Percentiles rank a stretch among this genome's conserved stretches.
Conservation (phyloP, 2,797 vertebrate species). For the Pogonophryne albipinna region DNA sequence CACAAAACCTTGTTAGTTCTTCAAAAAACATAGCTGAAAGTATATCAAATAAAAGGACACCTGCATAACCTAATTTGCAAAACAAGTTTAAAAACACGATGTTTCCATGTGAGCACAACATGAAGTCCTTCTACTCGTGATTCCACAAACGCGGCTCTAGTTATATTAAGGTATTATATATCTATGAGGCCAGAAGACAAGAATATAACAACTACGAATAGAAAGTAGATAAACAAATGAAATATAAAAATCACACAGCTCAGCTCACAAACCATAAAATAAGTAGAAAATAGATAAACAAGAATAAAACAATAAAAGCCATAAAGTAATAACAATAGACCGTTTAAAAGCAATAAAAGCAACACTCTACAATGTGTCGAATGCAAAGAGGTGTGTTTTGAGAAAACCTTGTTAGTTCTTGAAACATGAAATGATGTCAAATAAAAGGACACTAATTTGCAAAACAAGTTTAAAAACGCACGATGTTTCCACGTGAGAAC, state of each 20-base stretch:
- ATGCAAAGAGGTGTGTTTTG: no score
- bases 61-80: slow-evolving; percentile 8
- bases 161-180: slow-evolving; percentile 46
- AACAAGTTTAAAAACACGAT: slow-evolving; percentile 2
- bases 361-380: no score
- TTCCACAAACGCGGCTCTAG: slow-evolving; percentile 14
- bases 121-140: slow-evolving; percentile 14
- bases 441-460: slow-evolving; percentile 12
- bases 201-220: slow-evolving; percentile 68
- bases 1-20: slow-evolving; percentile 31
- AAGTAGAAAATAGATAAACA: no score
- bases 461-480: not conserved
- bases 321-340: no score
- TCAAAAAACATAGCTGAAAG: slow-evolving; percentile 40
- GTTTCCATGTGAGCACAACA: slow-evolving; percentile 4
- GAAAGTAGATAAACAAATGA: no score
- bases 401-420: slow-evolving; percentile 28
- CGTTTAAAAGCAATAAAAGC: no score
- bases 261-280: no score
- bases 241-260: no score
- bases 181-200: slow-evolving; percentile 68
- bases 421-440: slow-evolving; percentile 30
- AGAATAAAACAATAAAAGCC: no score
- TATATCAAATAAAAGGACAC: slow-evolving; percentile 19
- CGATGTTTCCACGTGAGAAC: slow-evolving; percentile 10